Evolutionary conservation across 1,140 invertebrate genomes (phyloP), one percentile per base, ranked within the genome.

Genomic region (Ericerus pela): DNA sequence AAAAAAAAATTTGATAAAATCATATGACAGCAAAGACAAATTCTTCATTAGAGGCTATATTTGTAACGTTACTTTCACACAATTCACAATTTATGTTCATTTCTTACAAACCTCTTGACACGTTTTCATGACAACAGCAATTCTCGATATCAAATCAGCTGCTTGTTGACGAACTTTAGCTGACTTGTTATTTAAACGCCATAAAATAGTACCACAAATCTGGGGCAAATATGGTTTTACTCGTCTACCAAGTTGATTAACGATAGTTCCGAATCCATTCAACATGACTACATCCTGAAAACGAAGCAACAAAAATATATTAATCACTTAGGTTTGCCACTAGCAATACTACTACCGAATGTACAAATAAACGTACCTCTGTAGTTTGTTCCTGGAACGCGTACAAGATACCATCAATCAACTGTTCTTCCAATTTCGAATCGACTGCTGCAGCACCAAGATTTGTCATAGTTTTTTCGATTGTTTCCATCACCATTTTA

Each of bases 401-500:
- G 67, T 99, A 99, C 16, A 99, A 72, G 64, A 99, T 99, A 62
- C 96, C 96, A 66, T 99, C 96, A 71, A 99, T 99, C 11, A 99
- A 79, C 66, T 97, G 95, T 72, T 99, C 96, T 70, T 99, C 96
- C 0, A 99, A 72, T 37, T 95, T 76, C 0, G 91, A 94, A 70
- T 99, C 96, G 51, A 99, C 96, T 69, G 98, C 96, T 0, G 92
- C 89, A 0, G 95, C 94, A 30, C 96, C 96, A 18, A 99, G 75
- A 70, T 96, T 95, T 5, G 87, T 88, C 79, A 99, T 92, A 56
- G 98, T 90, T 70, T 99, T 99, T 69, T 99, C 96, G 59, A 99
- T 98, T 0, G 93, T 98, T 70, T 99, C 96, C 93, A 99, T 99
- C 0, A 99, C 96, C 96, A 99, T 99, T 75, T 99, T 99, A 58